Evolutionary conservation across 2,888 invertebrate species (phyloP), one percentile per base, ranked within the genome.

Genomic region (Melanchra persicariae): DNA sequence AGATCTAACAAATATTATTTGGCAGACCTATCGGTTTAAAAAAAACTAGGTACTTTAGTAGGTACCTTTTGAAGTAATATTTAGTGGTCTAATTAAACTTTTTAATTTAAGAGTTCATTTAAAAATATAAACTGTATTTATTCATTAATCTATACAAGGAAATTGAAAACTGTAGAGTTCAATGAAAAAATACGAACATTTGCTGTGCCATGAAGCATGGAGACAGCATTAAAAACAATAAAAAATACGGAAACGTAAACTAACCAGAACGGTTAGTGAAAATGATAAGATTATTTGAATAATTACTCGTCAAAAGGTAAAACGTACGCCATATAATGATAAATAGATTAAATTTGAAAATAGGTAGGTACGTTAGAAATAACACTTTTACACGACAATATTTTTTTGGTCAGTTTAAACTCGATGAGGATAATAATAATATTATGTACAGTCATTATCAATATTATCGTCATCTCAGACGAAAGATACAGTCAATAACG

Each of bases 181-280:
- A 7, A 17, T 5, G 7, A 54, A 24, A 68, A 69, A 47, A 3
- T n/a, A 12, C 6, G 45, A 52, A 24, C 10, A 34, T 5, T 67
- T 22, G 15, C 1, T 34, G 34, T 69, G 34, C 10, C 15, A 8
- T n/a, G 26, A 70, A 55, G 17, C 45, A 22, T 37, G 7, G 45
- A 43, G 15, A 12, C 2, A 24, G 24, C 6, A 19, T 22, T 15
- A 19, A 40, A 67, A 70, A 17, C 6, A 12, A 9, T 37, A 43
- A 9, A 45, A 57, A 15, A 26, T 37, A 37, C 19, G 6, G 19
- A 26, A 47, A 22, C 26, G 15, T 55, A 5, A 70, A 37, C 24
- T 34, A 8, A 45, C n/a, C 45, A 19, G 37, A 69, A 70, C 45
- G 45, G 6, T 26, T 22, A 24, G 4, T 34, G 54, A 70, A 43